Base-by-base conservation (phyloP, 1,140 invertebrate species). In the Caenorhabditis tropicalis region DNA sequence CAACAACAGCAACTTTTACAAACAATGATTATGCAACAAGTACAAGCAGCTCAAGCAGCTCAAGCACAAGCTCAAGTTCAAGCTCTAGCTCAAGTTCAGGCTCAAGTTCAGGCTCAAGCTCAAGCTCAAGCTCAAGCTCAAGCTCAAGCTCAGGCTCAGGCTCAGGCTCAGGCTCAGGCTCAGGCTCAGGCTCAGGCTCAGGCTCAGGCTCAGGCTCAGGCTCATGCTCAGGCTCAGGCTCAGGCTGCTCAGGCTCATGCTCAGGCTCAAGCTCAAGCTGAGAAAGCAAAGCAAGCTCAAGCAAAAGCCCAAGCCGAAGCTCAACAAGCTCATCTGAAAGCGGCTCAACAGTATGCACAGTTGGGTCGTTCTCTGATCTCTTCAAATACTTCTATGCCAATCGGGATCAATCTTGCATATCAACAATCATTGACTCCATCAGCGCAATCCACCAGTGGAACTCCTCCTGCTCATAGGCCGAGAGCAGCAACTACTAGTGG, bases 41-140 rank as follows among this genome's bases (percentile, higher is more conserved):
- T n/a, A n/a, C n/a, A n/a, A n/a, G n/a, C n/a, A n/a, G n/a, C n/a
- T n/a, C n/a, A n/a, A n/a, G n/a, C n/a, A n/a, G n/a, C 56, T 6
- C 39, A 58, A 29, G 39, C 39, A 6, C 39, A 43, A 43, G 49
- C 49, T 5, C 56, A 58, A 31, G 56, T n/a, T 9, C 58, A 65
- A 65, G 53, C 53, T 24, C 53, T 27, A 56, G 2, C 24, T 56
- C 21, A 56, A 29, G 24, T 27, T 56, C 53, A 65, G 31, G 31
- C 31, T 33, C 31, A 65, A 58, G 53, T 24, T 36, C 58, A 65
- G 0, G 58, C 58, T 36, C 58, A 65, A 39, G 31, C 58, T 2
- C 58, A 65, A 65, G 58, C 58, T 65, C 58, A 65, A 0, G 58
- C 31, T 19, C 58, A 65, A n/a, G 31, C 31, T 65, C 58, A 65